A percentile compares a stretch with the other conserved stretches of the same genome.
phyloP scores from a whole-genome alignment of 2,888 invertebrate genomes.

The Cecidostiba fungosa region DNA sequence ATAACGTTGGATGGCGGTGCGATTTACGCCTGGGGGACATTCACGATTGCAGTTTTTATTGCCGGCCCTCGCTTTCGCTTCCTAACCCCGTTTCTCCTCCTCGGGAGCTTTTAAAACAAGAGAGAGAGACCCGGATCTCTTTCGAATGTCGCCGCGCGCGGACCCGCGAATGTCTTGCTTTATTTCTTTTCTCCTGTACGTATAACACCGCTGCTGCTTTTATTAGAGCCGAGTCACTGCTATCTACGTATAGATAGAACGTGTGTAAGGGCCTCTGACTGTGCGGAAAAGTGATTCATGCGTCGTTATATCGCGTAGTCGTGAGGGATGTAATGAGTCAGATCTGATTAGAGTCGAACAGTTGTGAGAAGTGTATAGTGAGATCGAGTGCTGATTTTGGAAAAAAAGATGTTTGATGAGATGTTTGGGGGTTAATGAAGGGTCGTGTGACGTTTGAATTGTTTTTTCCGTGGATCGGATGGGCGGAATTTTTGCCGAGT shows the following conservation, averaged over 20 bases:
- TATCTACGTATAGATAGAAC: not conserved
- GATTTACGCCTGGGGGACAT: conserved; percentile 31
- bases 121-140: conserved; percentile 29
- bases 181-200: conserved; percentile 10
- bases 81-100: conserved; percentile 20
- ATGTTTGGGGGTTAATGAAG: not conserved
- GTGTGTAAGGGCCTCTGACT: not conserved
- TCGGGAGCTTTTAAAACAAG: conserved; percentile 28
- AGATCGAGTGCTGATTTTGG: not conserved
- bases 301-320: not conserved
- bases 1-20: conserved; percentile 2
- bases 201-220: not conserved
- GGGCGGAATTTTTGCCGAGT: not conserved
- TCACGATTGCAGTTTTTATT: conserved; percentile 58
- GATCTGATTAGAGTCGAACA: conserved; percentile 41
- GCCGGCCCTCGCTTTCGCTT: not conserved
- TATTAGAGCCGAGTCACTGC: not conserved
- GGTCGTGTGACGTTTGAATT: not conserved
- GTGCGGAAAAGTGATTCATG: conserved; percentile 34
- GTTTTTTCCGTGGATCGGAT: not conserved
- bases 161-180: conserved; percentile 20
- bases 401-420: not conserved
- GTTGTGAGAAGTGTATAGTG: not conserved
- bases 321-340: conserved; percentile 43
- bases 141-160: conserved; percentile 14